Base-by-base conservation (phyloP, 2,888 invertebrate species). In the Gastracanthus pulcherrimus region DNA sequence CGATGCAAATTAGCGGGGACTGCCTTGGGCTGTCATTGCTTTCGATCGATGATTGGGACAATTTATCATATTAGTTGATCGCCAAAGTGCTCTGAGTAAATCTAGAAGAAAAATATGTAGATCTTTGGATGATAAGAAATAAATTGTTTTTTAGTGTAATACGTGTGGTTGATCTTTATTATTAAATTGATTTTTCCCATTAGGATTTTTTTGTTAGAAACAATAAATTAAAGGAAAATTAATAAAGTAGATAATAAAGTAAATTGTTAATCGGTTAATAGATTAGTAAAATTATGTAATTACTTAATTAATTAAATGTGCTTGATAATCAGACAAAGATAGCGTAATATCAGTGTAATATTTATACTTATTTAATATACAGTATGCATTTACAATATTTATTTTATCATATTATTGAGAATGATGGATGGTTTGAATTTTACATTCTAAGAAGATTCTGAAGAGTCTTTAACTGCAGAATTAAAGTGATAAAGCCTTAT, bases 1-100 rank as follows among this genome's bases (percentile, higher is more conserved):
- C 60, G 36, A 74, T 79, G 58, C 67, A 79, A 79, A 79, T 79
- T 74, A 74, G 36, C 31, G 45, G 60, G 23, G 13, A 69, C 36
- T 23, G 60, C 75, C 75, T 64, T 16, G 26, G 75, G 48, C 75
- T 34, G 36, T 36, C 48, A 75, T 64, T 64, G 34, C 64, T 60
- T 75, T 60, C 60, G 41, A 76, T 58, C 69, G 67, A 13, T 31
- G 41, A 62, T 67, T 62, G 76, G 67, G 1, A 7, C 19, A 36
- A 55, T 76, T 5, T 58, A 67, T 58, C 55, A 41, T 41, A 45
- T 76, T 60, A 76, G 58, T 41, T 45, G 29, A 58, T 60, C 41
- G 41, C 9, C 31, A 19, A 23, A 13, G 16, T 60, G 13, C 74
- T n/a, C 11, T 6, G 9, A n/a, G n/a, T 60, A 38, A 38, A 69